These are phyloP conservation scores for Pelosia muscerda DNA, from an alignment of 2,888 invertebrate genomes.

Conservation along the genomic window DNA sequence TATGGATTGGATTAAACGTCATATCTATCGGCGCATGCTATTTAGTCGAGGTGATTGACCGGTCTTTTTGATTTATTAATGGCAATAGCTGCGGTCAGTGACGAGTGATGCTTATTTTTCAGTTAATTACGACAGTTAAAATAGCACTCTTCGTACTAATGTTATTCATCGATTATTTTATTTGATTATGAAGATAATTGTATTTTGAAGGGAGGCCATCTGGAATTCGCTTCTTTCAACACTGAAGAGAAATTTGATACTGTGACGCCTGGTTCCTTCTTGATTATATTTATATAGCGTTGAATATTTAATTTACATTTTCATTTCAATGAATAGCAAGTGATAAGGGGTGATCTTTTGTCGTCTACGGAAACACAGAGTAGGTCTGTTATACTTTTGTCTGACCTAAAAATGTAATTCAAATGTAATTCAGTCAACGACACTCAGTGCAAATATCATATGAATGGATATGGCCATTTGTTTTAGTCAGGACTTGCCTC, in stretches of 20 bases:
- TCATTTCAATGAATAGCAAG: no score
- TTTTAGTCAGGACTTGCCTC: no score
- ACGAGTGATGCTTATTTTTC: neutral
- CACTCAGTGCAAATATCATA: no score
- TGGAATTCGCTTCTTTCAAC: neutral
- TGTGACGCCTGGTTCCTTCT: no score
- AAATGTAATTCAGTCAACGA: no score
- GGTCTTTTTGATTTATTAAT: neutral
- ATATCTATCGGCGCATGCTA: neutral
- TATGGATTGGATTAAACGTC: neutral
- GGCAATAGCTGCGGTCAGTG: neutral
- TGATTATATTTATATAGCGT: no score
- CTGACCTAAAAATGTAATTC: no score
- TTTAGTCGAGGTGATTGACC: neutral
- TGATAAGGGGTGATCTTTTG: neutral
- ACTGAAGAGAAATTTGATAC: no score
- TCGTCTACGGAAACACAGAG: no score
- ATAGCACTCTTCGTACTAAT: neutral
- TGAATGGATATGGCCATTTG: no score
- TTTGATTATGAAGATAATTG: neutral
- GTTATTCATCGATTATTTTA: neutral
- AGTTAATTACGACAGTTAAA: neutral
- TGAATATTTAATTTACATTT: no score
- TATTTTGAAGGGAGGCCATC: neutral
- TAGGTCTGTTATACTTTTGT: no score